These are phyloP conservation scores for Caracal caracal DNA, from an alignment of 2,113 vertebrate species.

Conservation along the genomic window DNA sequence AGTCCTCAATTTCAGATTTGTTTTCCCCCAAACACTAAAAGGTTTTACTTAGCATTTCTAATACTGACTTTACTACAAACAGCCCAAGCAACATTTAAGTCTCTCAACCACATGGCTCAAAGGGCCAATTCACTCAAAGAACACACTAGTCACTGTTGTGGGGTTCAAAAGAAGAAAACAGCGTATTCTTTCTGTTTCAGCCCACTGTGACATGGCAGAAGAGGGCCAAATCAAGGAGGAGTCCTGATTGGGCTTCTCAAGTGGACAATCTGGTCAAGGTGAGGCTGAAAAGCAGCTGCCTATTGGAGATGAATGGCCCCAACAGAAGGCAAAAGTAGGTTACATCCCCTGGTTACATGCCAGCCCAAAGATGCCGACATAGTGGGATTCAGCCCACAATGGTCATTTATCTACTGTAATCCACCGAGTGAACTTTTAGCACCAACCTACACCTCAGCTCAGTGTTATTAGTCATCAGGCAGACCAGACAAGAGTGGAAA, in stretches of 20 bases:
- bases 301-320: constrained; percentile 15
- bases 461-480: constrained; percentile 52
- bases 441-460: constrained; percentile 52
- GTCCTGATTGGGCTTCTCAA: not conserved
- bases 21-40: constrained; percentile 1
- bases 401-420: constrained; percentile 62
- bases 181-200: constrained; percentile 20
- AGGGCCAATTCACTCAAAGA: constrained; percentile 57
- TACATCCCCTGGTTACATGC: not conserved
- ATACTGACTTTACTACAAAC: constrained; percentile 57
- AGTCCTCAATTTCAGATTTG: not conserved
- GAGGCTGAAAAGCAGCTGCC: constrained; percentile 2
- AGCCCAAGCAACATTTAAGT: constrained; percentile 52
- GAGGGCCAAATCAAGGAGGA: not conserved
- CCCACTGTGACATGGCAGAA: not conserved
- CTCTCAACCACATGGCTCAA: constrained; percentile 27
- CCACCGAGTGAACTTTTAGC: constrained; percentile 56
- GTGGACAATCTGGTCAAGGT: constrained; percentile 49
- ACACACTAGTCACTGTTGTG: constrained; percentile 49
- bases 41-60: constrained; percentile 58
- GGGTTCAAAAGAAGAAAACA: constrained; percentile 43
- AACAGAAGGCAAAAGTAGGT: constrained; percentile 45
- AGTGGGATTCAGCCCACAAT: not conserved
- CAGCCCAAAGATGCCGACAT: constrained; percentile 54
- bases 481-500: constrained; percentile 5